Conservation (phyloP, 2,113 vertebrate genomes). For the Trinectes maculatus region DNA sequence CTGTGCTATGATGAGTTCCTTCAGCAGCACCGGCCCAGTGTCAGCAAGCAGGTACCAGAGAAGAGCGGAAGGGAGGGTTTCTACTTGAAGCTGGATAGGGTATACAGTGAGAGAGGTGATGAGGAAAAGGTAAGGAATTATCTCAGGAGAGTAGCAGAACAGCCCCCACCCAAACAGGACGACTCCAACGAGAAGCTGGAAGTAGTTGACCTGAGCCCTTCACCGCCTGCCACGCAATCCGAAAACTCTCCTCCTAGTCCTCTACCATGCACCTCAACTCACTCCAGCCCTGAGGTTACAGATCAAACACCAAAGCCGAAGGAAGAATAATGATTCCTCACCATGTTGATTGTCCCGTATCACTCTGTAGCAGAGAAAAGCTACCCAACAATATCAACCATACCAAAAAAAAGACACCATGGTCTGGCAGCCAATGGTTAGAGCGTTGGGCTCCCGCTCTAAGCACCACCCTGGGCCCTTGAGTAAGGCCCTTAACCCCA, state of each 20-base stretch:
- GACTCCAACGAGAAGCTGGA: constrained; percentile 91
- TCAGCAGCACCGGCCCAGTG: constrained; percentile 90
- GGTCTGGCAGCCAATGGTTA: no score
- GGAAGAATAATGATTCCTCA: constrained; percentile 96
- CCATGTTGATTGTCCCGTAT: constrained; percentile 95
- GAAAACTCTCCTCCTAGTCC: constrained; percentile 88
- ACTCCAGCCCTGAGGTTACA: constrained; percentile 96
- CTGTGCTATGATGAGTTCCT: constrained; percentile 93
- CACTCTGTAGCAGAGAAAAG: constrained; percentile 91
- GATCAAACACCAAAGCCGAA: constrained; percentile 94
- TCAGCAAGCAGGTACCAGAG: constrained; percentile 97
- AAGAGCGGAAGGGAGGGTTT: constrained; percentile 92
- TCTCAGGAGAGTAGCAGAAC: constrained; percentile 93
- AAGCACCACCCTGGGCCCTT: no score
- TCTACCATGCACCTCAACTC: no score
- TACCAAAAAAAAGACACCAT: no score
- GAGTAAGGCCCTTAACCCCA: no score
- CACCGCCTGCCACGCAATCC: constrained; percentile 84
- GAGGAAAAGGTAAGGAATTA: constrained; percentile 97
- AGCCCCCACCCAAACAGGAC: constrained; percentile 95
- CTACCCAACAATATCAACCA: no score
- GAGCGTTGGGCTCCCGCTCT: no score
- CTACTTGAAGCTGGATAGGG: constrained; percentile 97
- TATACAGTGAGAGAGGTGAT: constrained; percentile 95
- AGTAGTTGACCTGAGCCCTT: constrained; percentile 92